Percentiles rank a stretch among this genome's conserved stretches.
These are phyloP conservation scores for Lepilemur ruficaudatus DNA, from an alignment of 2,797 vertebrate genomes.

Conservation along the genomic window DNA sequence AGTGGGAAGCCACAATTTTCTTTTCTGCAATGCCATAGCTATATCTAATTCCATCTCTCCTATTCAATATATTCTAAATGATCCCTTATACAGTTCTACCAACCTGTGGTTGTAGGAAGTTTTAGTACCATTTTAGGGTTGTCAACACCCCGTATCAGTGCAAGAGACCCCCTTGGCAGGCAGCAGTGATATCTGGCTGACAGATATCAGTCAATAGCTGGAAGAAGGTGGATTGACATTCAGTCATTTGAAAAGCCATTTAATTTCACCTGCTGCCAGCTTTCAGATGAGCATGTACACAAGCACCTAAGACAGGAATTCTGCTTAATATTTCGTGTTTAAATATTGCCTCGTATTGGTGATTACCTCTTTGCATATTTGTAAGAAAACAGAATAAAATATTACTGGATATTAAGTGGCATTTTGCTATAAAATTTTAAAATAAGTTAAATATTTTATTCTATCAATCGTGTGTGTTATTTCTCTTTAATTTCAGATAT, in stretches of 20 bases:
- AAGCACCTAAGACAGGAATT: slow-evolving; percentile 24
- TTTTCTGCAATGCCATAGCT: not conserved
- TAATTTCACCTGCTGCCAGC: slow-evolving; percentile 53
- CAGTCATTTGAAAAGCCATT: slow-evolving; percentile 47
- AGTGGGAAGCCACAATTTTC: not conserved
- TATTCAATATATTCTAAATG: slow-evolving; percentile 30
- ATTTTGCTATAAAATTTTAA: slow-evolving; percentile 50
- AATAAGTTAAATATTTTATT: slow-evolving; percentile 61
- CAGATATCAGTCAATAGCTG: slow-evolving; percentile 55
- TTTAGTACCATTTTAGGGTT: slow-evolving; percentile 50
- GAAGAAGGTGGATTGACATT: slow-evolving; percentile 51
- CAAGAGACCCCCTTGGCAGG: slow-evolving; percentile 26
- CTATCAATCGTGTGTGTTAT: slow-evolving; percentile 58
- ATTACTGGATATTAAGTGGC: slow-evolving; percentile 40
- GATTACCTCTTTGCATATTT: slow-evolving; percentile 48
- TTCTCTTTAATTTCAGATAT: slow-evolving; percentile 55
- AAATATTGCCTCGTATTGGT: slow-evolving; percentile 44
- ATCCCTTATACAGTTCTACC: not conserved
- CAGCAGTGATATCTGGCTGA: not conserved
- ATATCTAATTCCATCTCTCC: not conserved
- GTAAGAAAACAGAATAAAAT: slow-evolving; percentile 52
- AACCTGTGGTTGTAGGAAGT: slow-evolving; percentile 39
- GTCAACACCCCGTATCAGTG: not conserved
- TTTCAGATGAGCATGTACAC: slow-evolving; percentile 40
- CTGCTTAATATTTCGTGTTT: not conserved